Evolutionary conservation across 23 tunicate species (phyloP).

Genomic region (Pegea sp.): DNA sequence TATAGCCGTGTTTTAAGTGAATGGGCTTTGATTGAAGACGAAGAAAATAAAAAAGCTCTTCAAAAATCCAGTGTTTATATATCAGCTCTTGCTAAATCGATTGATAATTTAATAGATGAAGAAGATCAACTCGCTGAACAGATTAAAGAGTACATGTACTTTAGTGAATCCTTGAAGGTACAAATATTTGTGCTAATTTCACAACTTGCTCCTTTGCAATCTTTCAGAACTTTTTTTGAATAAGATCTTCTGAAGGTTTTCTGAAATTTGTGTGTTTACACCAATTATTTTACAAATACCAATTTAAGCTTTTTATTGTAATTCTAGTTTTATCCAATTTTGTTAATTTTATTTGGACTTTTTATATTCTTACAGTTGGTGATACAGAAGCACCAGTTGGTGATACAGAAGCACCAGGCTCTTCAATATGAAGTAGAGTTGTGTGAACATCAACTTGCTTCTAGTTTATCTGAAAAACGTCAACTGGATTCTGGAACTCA

Average conservation of each 20-base stretch:
- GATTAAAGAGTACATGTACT: constrained; percentile 68
- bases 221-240: background rate
- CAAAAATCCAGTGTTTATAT: constrained; percentile 41
- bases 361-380: no score
- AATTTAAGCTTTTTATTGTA: no score
- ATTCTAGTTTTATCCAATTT: no score
- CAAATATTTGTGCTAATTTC: no score
- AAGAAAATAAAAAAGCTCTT: constrained; percentile 15
- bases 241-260: background rate
- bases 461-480: constrained; percentile 27
- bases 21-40: constrained; percentile 52
- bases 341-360: no score
- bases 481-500: constrained; percentile 27
- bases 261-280: no score
- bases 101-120: constrained; percentile 66
- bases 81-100: constrained; percentile 32
- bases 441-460: constrained; percentile 36
- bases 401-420: constrained; percentile 48
- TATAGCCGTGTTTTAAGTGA: constrained; percentile 56
- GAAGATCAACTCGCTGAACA: constrained; percentile 76
- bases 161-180: constrained; percentile 70
- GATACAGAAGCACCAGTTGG: no score
- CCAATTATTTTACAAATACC: no score
- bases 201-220: no score
- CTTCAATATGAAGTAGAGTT: constrained; percentile 79